Percentiles rank a stretch among this genome's conserved stretches.
Conservation (phyloP, 2,888 invertebrate species). For the Cyaniris semiargus region DNA sequence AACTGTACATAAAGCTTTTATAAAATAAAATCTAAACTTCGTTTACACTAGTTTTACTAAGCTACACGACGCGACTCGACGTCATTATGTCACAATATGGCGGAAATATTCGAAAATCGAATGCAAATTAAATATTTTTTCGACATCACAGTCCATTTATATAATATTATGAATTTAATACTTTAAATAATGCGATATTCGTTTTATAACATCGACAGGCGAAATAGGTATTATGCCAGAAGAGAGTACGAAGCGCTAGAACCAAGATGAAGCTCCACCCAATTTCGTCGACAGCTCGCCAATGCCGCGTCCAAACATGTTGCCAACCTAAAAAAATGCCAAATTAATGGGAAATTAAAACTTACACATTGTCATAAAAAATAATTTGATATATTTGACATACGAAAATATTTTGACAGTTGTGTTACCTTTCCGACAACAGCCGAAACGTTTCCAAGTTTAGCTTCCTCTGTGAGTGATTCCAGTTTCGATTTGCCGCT, state of each 20-base stretch:
- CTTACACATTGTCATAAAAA: not conserved
- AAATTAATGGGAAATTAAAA: not conserved
- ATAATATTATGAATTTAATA: conserved; percentile 34
- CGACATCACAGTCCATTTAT: conserved; percentile 61
- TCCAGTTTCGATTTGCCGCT: conserved; percentile 74
- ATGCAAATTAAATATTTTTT: conserved; percentile 56
- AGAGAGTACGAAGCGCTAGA: conserved; percentile 75
- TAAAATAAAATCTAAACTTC: conserved; percentile 75
- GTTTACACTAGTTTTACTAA: conserved; percentile 65
- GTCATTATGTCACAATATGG: conserved; percentile 65
- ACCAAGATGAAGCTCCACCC: conserved; percentile 92
- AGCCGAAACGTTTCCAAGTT: conserved; percentile 89
- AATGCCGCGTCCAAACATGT: conserved; percentile 93
- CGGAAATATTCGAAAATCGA: conserved; percentile 45
- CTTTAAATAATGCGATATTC: conserved; percentile 45
- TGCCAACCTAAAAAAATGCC: conserved; percentile 84
- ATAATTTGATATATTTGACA: too few relatives aligned
- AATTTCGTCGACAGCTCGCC: conserved; percentile 94
- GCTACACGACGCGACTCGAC: conserved; percentile 66
- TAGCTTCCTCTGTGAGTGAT: conserved; percentile 80
- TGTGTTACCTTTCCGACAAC: conserved; percentile 87
- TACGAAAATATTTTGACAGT: not conserved
- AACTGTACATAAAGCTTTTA: conserved; percentile 78
- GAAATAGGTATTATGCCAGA: conserved; percentile 53
- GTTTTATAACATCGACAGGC: conserved; percentile 57